A percentile compares a stretch with the other conserved stretches of the same genome.
These are phyloP conservation scores for Gouania willdenowi DNA, from an alignment of 2,797 vertebrate species.

Conservation along the genomic window DNA sequence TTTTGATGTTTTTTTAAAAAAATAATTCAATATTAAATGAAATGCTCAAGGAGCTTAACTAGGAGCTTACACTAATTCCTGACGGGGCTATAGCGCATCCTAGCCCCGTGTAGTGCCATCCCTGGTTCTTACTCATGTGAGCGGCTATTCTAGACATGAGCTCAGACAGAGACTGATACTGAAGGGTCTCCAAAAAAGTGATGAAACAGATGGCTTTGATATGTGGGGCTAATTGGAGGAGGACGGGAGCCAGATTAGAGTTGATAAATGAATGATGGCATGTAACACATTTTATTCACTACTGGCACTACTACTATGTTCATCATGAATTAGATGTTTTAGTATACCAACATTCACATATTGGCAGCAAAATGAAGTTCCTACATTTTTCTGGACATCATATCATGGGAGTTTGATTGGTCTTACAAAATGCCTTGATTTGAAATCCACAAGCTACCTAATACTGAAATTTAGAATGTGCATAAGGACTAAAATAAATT, in stretches of 20 bases:
- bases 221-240: constrained; percentile 34
- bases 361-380: constrained; percentile 22
- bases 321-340: too few species aligned
- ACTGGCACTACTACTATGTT: too few species aligned
- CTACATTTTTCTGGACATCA: constrained; percentile 23
- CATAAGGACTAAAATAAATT: too few species aligned
- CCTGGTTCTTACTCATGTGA: constrained; percentile 47
- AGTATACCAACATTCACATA: constrained; percentile 5
- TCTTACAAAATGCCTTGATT: too few species aligned
- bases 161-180: constrained; percentile 25
- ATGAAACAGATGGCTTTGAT: constrained; percentile 33
- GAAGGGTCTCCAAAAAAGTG: constrained; percentile 42
- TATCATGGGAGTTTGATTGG: constrained; percentile 39
- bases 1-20: too few species aligned
- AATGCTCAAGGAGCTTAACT: too few species aligned
- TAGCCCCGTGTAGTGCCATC: too few species aligned
- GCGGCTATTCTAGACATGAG: constrained; percentile 35
- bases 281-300: constrained; percentile 53
- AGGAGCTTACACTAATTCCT: too few species aligned
- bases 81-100: too few species aligned
- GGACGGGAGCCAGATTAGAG: constrained; percentile 45
- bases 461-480: too few species aligned
- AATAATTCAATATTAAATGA: too few species aligned
- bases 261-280: constrained; percentile 53
- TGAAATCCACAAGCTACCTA: too few species aligned